Base-by-base conservation (phyloP, 1,140 invertebrate species). In the Dendrolimus kikuchii region DNA sequence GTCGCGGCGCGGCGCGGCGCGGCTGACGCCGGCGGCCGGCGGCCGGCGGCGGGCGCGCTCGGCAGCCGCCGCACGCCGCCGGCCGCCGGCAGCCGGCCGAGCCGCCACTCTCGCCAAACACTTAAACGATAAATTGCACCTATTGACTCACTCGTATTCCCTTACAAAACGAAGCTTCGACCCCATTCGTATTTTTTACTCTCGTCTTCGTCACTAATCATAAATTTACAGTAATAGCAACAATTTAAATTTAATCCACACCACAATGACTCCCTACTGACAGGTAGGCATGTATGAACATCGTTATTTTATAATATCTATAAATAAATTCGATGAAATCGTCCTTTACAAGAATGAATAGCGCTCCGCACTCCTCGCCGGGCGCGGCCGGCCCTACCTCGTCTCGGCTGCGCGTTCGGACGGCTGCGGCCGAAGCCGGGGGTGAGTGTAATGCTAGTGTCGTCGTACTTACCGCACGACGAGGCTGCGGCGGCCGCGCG, bases 251-350 rank as follows among this genome's bases (percentile, higher is more conserved):
- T 60, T 74, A 77, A 73, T 84, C 77, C 79, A 81, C 81, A 76
- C 74, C 81, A 71, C 77, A 66, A 69, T 72, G 70, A 66, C 65
- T 71, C 64, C 66, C 78, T 69, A 67, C 71, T 59, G 65, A 62
- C 66, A 60, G 57, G 57, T 68, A 73, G 78, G 74, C 65, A 63
- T 62, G 66, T 63, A 71, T 72, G 73, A 73, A 75, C 73, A 71
- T 81, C 71, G 68, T 81, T 72, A 76, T 67, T 84, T 79, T 74
- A 76, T 71, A 81, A 81, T 78, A 80, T 76, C 80, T 83, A 83
- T 75, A 81, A 83, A 83, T 86, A 86, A 86, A 86, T 86, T 86
- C 82, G 82, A 82, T 81, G 82, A 76, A 80, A 83, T 81, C 70
- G 81, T 86, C 82, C 78, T 64, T 81, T 71, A 71, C 70, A 68